Evolutionary conservation across 53 echinoderm and acorn worm species (phyloP), one percentile per base, ranked within the genome.

Genomic region (Holothuria scabra): DNA sequence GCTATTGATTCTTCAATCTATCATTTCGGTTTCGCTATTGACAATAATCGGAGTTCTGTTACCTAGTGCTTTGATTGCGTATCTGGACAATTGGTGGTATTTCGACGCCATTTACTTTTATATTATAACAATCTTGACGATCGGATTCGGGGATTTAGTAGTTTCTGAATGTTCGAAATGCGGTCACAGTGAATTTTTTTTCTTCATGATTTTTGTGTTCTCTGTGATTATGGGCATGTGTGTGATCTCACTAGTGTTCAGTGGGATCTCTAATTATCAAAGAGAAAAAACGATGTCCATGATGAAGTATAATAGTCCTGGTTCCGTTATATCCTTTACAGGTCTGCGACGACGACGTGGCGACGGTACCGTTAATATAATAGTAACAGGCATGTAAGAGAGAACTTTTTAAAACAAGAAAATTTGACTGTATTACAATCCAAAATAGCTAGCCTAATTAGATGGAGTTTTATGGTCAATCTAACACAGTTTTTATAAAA

Each of bases 71-170:
- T 55, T 91, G 12, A 68, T 91, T 44, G 29, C 66, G n/a, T 9
- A 66, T 52, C 71, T 76, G 16, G 91, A 91, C 46, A 28, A 76
- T 12, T 84, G 84, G 91, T 30, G 84, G 16, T 44, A 58, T 13
- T 55, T 84, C 28, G 71, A 87, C 8, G 84, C 91, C 9, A 74
- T 76, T 4, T 91, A 91, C 58, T 91, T 91, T 80, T 87, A 78
- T 30, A 80, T 91, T 37, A 69, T 87, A 28, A 87, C 91, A 13
- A 65, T 91, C 38, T 83, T 79, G 76, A 91, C 91, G 9, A 91
- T 91, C 34, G 91, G 91, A 28, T 87, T 91, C 21, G 91, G 91
- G 7, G 91, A 91, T 33, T 5, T 66, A 24, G 76, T 71, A 26
- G 61, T 29, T 22, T 31, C 9, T 18, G 67, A 67, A 12, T 67